These are phyloP conservation scores for Panthera tigris DNA, from an alignment of 2,113 vertebrate genomes.

Conservation along the genomic window DNA sequence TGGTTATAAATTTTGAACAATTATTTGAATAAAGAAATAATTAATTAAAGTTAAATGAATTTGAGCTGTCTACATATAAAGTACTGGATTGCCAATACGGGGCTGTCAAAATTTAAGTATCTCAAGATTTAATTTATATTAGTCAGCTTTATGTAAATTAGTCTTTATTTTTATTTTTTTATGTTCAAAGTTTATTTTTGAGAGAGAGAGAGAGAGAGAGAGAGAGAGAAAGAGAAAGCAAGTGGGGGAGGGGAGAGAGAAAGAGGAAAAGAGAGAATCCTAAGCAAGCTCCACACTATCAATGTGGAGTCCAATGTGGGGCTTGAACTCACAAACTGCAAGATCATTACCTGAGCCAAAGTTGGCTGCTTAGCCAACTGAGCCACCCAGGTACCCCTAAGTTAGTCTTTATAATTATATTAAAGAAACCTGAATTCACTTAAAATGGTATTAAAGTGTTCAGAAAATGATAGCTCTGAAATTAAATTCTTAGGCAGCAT, in stretches of 20 bases:
- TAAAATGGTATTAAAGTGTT: background rate
- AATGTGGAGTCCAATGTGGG: too few species aligned
- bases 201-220: too few species aligned
- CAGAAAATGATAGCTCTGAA: background rate
- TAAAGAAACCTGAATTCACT: background rate
- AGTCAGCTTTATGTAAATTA: constrained; percentile 50
- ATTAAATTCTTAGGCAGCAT: background rate
- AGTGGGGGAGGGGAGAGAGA: too few species aligned
- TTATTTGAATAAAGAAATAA: constrained; percentile 30
- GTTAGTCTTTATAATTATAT: constrained; percentile 42
- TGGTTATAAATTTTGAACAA: constrained; percentile 3
- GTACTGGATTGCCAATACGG: background rate
- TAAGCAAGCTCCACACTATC: too few species aligned
- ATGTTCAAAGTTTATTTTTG: too few species aligned
- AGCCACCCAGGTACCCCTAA: background rate
- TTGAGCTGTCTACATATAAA: background rate
- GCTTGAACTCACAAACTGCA: too few species aligned
- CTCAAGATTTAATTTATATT: background rate
- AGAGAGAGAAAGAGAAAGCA: too few species aligned
- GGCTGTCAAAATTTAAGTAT: constrained; percentile 46
- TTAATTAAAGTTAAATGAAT: constrained; percentile 57
- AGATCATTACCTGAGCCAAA: too few species aligned
- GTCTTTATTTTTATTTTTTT: background rate
- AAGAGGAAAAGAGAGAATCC: too few species aligned
- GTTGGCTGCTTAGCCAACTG: too few species aligned